Percentiles rank a stretch among this genome's conserved stretches.
Evolutionary conservation across 2,113 vertebrate species (phyloP).

Genomic region (Strix aluco): DNA sequence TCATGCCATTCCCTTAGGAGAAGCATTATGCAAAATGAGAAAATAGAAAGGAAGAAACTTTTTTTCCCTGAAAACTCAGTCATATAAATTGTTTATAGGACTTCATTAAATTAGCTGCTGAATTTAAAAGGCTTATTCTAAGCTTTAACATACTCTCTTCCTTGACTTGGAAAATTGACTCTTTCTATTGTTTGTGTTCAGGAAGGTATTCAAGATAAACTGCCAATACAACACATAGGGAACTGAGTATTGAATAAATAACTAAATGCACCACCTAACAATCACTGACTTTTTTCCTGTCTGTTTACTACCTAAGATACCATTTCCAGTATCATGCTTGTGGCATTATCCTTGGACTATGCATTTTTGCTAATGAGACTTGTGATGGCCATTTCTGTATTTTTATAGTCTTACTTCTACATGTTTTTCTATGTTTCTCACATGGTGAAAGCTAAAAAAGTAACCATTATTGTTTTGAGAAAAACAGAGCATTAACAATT

Average conservation of each 20-base stretch:
- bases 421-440: not conserved
- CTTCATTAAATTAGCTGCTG: not conserved
- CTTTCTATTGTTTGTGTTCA: not conserved
- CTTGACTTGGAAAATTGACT: not conserved
- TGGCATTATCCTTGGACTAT: not conserved
- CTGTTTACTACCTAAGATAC: not conserved
- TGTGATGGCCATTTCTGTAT: not conserved
- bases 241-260: not conserved
- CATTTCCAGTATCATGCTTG: not conserved
- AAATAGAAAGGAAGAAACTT: not conserved
- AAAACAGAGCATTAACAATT: not conserved
- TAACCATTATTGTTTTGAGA: not conserved
- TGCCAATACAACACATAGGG: not conserved
- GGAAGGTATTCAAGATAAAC: not conserved
- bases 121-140: not conserved
- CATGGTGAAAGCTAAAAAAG: not conserved
- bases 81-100: not conserved
- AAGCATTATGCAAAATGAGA: constrained; percentile 2
- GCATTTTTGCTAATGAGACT: not conserved
- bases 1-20: constrained; percentile 20
- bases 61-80: not conserved
- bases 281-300: not conserved
- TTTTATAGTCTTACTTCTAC: not conserved
- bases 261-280: not conserved
- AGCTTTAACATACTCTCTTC: not conserved